Evolutionary conservation across 2,888 invertebrate genomes (phyloP).

Genomic region (Anagyrus pseudococci): DNA sequence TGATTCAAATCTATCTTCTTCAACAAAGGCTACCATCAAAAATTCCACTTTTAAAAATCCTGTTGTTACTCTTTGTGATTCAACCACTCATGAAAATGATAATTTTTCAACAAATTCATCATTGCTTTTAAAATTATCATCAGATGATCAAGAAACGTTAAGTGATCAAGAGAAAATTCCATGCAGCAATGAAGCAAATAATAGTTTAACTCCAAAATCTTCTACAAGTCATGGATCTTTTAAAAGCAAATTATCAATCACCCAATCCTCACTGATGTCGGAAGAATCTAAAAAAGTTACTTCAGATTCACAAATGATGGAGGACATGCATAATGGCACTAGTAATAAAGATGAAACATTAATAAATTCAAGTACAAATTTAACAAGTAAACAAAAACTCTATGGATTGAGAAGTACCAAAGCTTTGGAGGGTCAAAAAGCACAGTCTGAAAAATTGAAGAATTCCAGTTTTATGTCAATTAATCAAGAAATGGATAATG

Average conservation of each 20-base stretch:
- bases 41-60: not conserved
- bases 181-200: too few relatives aligned
- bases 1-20: not conserved
- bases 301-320: not conserved
- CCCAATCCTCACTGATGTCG: not conserved
- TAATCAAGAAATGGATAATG: not conserved
- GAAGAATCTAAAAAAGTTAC: too few relatives aligned
- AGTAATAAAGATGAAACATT: not conserved
- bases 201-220: too few relatives aligned
- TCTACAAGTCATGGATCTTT: not conserved
- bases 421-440: not conserved
- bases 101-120: slow-evolving; percentile 20
- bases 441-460: not conserved
- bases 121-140: slow-evolving; percentile 31
- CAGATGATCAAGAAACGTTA: slow-evolving; percentile 26
- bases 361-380: not conserved
- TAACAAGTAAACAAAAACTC: not conserved
- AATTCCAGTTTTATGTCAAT: not conserved
- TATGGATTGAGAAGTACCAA: not conserved
- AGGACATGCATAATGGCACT: not conserved
- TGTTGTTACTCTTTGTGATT: not conserved
- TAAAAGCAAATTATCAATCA: not conserved
- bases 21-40: not conserved
- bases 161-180: slow-evolving; percentile 8
- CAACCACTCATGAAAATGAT: not conserved